phyloP scores from a whole-genome alignment of 2,888 invertebrate species.

The Zygothrica quintamaculata region DNA sequence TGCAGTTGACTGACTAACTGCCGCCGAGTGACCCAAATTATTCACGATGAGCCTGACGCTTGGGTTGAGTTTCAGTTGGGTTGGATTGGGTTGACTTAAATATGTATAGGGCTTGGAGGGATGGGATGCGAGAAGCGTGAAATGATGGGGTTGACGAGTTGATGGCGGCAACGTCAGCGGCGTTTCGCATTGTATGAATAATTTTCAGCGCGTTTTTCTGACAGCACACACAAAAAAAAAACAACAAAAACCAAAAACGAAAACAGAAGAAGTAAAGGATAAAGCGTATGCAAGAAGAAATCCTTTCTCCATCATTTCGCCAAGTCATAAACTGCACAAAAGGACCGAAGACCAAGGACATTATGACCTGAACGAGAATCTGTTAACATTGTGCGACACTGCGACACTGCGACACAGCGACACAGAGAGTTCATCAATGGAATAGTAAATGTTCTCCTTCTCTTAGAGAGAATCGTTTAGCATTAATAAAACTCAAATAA shows the following conservation, averaged over 20 bases:
- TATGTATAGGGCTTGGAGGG: too few relatives aligned
- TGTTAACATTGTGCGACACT: slow-evolving; percentile 13
- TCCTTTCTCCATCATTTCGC: slow-evolving; percentile 20
- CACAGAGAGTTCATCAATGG: slow-evolving; percentile 44
- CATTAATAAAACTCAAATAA: slow-evolving; percentile 69
- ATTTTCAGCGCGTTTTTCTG: slow-evolving; percentile 69
- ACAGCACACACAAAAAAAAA: slow-evolving; percentile 59
- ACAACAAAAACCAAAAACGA: too few relatives aligned
- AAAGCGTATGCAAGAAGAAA: slow-evolving; percentile 27
- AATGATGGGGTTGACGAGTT: slow-evolving; percentile 33
- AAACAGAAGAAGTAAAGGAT: too few relatives aligned
- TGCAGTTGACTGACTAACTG: slow-evolving; percentile 80
- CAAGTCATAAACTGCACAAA: slow-evolving; percentile 27
- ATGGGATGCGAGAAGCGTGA: slow-evolving; percentile 20
- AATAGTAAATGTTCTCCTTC: slow-evolving; percentile 30
- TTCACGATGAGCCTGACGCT: slow-evolving; percentile 59
- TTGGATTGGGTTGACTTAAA: too few relatives aligned
- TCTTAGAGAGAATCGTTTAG: slow-evolving; percentile 41
- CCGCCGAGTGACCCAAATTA: slow-evolving; percentile 79
- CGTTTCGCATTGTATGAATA: slow-evolving; percentile 65
- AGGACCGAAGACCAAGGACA: slow-evolving; percentile 5
- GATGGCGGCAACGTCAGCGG: slow-evolving; percentile 48
- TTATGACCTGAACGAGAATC: slow-evolving; percentile 20
- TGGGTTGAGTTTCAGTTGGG: slow-evolving; percentile 4
- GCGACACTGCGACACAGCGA: too few relatives aligned